Percentiles rank a stretch among this genome's conserved stretches.
Evolutionary conservation across 1,140 invertebrate species (phyloP).

Genomic region (Temnothorax longispinosus): DNA sequence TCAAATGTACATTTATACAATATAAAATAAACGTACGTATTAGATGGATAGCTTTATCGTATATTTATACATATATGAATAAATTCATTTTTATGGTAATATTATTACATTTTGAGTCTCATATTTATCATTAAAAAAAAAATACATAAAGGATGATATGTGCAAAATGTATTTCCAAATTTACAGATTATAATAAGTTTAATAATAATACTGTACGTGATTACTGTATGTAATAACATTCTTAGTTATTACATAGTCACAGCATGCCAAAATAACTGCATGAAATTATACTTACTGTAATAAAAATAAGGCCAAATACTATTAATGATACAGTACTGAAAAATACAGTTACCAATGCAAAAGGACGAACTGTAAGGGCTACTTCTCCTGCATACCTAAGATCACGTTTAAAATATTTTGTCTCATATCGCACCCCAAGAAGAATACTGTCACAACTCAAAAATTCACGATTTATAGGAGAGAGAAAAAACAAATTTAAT

Average conservation of each 20-base stretch:
- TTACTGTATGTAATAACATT: neutral
- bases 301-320: conserved; percentile 38
- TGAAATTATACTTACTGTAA: conserved; percentile 47
- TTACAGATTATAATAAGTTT: neutral
- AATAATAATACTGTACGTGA: neutral
- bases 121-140: neutral
- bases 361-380: conserved; percentile 26
- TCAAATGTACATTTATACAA: neutral
- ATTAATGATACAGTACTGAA: conserved; percentile 23
- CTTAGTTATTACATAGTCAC: neutral
- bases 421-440: neutral
- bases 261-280: neutral
- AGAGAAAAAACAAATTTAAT: too few relatives aligned
- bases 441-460: too few relatives aligned
- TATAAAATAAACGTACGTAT: neutral
- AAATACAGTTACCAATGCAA: conserved; percentile 50
- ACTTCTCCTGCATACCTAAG: conserved; percentile 57
- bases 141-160: neutral
- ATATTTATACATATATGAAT: neutral
- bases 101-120: neutral
- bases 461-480: too few relatives aligned
- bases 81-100: neutral
- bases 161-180: neutral
- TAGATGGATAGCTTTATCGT: neutral
- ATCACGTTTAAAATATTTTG: conserved; percentile 17